phyloP scores from a whole-genome alignment of 2,797 vertebrate genomes.

The Falco biarmicus region DNA sequence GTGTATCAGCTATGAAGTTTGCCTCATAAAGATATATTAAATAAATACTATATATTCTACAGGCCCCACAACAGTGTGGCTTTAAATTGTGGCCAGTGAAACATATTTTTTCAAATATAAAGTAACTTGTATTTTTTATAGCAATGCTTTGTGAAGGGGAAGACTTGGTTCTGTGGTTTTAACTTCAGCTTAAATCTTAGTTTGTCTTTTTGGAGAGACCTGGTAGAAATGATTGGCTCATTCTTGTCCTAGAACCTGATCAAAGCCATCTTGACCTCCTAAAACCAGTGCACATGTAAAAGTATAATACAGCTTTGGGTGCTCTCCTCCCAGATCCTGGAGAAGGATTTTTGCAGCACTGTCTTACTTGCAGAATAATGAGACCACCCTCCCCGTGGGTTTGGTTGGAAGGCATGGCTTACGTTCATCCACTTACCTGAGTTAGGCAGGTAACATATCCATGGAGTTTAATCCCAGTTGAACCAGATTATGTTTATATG shows the following conservation, averaged over 20 bases:
- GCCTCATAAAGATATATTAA: conserved; percentile 32
- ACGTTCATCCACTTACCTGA: background rate
- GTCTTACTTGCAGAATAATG: background rate
- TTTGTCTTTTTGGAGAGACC: conserved; percentile 27
- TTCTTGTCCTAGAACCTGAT: background rate
- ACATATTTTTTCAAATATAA: conserved; percentile 52
- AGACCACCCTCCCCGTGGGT: background rate
- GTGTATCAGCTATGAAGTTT: background rate
- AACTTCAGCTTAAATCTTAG: background rate
- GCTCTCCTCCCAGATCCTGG: background rate
- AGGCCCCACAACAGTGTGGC: background rate
- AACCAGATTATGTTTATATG: background rate
- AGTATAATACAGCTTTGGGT: background rate
- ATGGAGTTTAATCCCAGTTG: background rate
- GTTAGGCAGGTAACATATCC: background rate
- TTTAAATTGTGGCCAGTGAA: conserved; percentile 27
- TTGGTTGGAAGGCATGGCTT: background rate
- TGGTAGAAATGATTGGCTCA: background rate
- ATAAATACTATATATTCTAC: conserved; percentile 44
- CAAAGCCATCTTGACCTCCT: background rate
- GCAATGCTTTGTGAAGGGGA: background rate
- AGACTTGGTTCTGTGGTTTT: conserved; percentile 16
- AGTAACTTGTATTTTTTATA: conserved; percentile 66
- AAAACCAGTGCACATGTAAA: background rate
- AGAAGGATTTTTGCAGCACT: background rate